A percentile compares a stretch with the other conserved stretches of the same genome.
Evolutionary conservation across 2,797 vertebrate species (phyloP).

Genomic region (Steatocranus sp.): DNA sequence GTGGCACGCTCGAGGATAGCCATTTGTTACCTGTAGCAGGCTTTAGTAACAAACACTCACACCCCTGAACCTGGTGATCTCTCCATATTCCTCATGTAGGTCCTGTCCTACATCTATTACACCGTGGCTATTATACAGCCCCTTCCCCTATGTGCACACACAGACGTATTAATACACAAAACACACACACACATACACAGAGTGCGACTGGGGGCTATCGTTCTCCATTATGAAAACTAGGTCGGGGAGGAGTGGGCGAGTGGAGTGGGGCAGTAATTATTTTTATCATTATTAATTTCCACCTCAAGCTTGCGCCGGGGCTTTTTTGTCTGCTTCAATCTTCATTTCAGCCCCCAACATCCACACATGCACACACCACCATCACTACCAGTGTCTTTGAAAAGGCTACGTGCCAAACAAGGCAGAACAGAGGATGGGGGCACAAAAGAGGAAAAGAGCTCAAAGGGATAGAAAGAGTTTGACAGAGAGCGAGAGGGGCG

Average conservation of each 20-base stretch:
- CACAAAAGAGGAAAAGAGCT: slow-evolving; percentile 70
- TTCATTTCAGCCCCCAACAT: slow-evolving; percentile 62
- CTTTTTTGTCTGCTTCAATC: slow-evolving; percentile 75
- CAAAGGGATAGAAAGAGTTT: slow-evolving; percentile 57
- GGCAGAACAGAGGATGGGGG: slow-evolving; percentile 58
- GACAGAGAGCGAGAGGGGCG: slow-evolving; percentile 19
- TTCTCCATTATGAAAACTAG: slow-evolving; percentile 79
- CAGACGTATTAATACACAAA: slow-evolving; percentile 25
- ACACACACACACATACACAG: slow-evolving; percentile 27
- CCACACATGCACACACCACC: slow-evolving; percentile 32
- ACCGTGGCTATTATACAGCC: slow-evolving; percentile 24
- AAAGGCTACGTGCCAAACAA: slow-evolving; percentile 69
- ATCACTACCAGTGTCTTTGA: slow-evolving; percentile 55
- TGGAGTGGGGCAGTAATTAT: slow-evolving; percentile 78
- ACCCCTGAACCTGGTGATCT: slow-evolving; percentile 25
- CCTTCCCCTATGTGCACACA: slow-evolving; percentile 22
- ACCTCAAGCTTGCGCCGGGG: slow-evolving; percentile 76
- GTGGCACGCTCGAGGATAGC: neutral
- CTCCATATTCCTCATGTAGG: slow-evolving; percentile 51
- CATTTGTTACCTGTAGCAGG: slow-evolving; percentile 45
- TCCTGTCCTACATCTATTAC: slow-evolving; percentile 64
- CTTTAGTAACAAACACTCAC: neutral
- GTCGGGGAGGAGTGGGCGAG: slow-evolving; percentile 67
- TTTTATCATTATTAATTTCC: slow-evolving; percentile 85
- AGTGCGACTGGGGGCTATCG: slow-evolving; percentile 71